These are phyloP conservation scores for Heteropelma amictum DNA, from an alignment of 2,888 invertebrate genomes.

Conservation along the genomic window DNA sequence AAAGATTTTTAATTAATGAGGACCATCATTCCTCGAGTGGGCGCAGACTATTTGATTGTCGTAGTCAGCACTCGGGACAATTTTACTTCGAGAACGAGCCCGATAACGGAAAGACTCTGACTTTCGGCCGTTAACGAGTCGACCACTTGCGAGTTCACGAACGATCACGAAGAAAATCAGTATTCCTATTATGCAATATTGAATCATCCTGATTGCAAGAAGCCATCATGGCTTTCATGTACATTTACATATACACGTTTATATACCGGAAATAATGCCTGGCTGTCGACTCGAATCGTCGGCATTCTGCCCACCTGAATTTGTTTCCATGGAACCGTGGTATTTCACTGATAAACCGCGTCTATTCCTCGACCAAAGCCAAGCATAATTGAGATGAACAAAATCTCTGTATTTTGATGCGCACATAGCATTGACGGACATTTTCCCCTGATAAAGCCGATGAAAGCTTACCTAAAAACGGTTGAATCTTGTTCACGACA, in stretches of 20 bases:
- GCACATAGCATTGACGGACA: no score
- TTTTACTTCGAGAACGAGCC: slow-evolving; percentile 31
- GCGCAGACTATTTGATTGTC: slow-evolving; percentile 44
- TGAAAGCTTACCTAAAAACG: no score
- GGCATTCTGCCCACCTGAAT: not conserved
- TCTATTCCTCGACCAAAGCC: not conserved
- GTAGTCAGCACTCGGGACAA: slow-evolving; percentile 48
- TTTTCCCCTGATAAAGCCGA: no score
- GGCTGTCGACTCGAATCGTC: not conserved
- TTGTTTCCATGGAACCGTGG: not conserved
- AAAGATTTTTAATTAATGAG: slow-evolving; percentile 42
- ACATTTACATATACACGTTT: not conserved
- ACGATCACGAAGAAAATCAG: slow-evolving; percentile 4
- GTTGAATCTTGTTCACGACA: no score
- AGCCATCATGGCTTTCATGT: not conserved
- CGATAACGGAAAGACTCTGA: not conserved
- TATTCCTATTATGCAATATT: slow-evolving; percentile 13
- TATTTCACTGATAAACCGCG: no score
- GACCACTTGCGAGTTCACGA: not conserved
- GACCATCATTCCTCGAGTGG: not conserved
- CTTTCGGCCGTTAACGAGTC: not conserved
- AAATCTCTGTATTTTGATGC: no score
- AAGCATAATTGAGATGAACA: no score
- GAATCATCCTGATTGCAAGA: slow-evolving; percentile 19
- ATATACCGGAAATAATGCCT: not conserved